These are phyloP conservation scores for Synaphobranchus kaupii DNA, from an alignment of 2,797 vertebrate species.

Conservation along the genomic window DNA sequence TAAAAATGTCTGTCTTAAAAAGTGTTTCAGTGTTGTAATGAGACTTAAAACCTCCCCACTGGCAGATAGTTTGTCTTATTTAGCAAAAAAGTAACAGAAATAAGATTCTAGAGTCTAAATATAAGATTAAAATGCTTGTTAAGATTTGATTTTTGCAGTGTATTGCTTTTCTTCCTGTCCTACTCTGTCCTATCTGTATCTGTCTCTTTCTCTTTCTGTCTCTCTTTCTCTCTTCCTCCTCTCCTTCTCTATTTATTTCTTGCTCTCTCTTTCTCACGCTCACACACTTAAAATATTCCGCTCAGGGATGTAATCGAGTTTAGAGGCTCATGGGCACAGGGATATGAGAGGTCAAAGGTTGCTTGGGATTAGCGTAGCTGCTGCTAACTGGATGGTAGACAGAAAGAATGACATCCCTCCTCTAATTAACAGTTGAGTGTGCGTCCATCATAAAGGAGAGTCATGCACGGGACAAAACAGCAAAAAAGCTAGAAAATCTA, in stretches of 20 bases:
- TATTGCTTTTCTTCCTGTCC: background rate
- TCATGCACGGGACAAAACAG: background rate
- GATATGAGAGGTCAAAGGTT: background rate
- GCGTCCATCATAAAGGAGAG: background rate
- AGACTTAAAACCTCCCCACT: too few relatives aligned
- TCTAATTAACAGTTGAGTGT: background rate
- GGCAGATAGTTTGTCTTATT: background rate
- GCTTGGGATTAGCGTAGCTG: background rate
- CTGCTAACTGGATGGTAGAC: background rate
- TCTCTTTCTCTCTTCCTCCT: background rate
- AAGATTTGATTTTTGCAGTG: too few relatives aligned
- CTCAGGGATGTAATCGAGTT: background rate
- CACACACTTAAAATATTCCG: background rate
- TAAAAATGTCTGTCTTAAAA: too few relatives aligned
- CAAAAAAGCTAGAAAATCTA: background rate
- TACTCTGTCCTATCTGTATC: background rate
- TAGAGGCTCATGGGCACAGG: background rate
- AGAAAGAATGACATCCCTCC: background rate
- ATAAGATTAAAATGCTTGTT: too few relatives aligned
- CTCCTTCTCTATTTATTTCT: background rate
- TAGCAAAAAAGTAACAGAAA: too few relatives aligned
- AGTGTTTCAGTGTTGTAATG: too few relatives aligned
- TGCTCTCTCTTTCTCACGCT: background rate
- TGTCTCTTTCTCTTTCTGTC: background rate
- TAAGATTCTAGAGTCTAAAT: too few relatives aligned